Conservation (phyloP, 1,140 invertebrate species). For the Camponotus pennsylvanicus region DNA sequence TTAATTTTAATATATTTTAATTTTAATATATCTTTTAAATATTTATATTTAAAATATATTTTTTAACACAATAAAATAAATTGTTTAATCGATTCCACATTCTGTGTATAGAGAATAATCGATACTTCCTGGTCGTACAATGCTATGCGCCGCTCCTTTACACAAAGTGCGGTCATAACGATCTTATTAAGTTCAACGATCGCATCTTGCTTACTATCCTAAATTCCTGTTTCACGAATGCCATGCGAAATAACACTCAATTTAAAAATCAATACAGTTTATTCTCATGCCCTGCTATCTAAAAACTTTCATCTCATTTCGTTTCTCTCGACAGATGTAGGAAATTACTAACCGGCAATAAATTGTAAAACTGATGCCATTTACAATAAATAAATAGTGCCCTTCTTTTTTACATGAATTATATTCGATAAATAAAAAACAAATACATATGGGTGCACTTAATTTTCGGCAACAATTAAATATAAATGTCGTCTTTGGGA, state of each 20-base stretch:
- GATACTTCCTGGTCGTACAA: too few relatives aligned
- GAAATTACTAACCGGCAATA: not conserved
- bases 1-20: too few relatives aligned
- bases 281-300: not conserved
- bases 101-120: not conserved
- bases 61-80: not conserved
- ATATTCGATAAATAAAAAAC: not conserved
- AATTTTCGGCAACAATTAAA: not conserved
- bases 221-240: constrained; percentile 11
- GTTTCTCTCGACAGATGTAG: not conserved
- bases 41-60: too few relatives aligned
- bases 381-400: not conserved
- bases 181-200: constrained; percentile 36
- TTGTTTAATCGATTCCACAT: not conserved
- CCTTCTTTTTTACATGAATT: not conserved
- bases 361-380: too few relatives aligned
- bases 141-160: not conserved
- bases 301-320: constrained; percentile 28
- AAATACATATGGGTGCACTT: too few relatives aligned
- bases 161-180: not conserved
- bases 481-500: not conserved
- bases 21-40: too few relatives aligned
- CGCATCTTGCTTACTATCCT: not conserved
- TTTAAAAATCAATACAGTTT: constrained; percentile 44
- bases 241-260: not conserved